A percentile compares a stretch with the other conserved stretches of the same genome.
Conservation (phyloP, 2,113 vertebrate genomes). For the Murina feae region DNA sequence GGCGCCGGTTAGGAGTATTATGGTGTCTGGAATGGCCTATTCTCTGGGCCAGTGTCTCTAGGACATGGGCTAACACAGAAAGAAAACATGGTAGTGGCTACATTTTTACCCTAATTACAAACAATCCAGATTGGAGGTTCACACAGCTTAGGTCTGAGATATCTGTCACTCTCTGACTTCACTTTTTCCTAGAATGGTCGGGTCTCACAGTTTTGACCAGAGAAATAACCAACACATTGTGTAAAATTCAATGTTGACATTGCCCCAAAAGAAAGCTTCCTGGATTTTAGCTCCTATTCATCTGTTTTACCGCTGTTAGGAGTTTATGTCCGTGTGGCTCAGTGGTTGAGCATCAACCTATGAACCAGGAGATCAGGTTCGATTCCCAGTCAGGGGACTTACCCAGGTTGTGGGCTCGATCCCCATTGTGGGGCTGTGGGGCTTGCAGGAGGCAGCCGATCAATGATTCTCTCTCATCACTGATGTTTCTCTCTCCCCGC, state of each 20-base stretch:
- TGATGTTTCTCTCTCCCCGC: too few relatives aligned
- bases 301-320: neutral
- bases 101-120: neutral
- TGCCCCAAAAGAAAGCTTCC: slow-evolving; percentile 62
- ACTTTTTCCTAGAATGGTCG: neutral
- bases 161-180: neutral
- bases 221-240: slow-evolving; percentile 17
- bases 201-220: slow-evolving; percentile 11
- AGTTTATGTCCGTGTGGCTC: neutral
- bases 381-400: too few relatives aligned
- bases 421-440: too few relatives aligned
- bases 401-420: too few relatives aligned
- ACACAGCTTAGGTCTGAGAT: neutral
- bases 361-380: too few relatives aligned
- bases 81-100: neutral
- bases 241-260: slow-evolving; percentile 27
- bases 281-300: neutral
- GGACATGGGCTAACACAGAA: neutral
- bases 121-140: neutral
- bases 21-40: neutral
- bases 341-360: too few relatives aligned
- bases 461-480: too few relatives aligned
- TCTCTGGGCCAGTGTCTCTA: neutral
- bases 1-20: neutral
- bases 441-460: too few relatives aligned